Percentiles rank a stretch among this genome's conserved stretches.
Conservation (phyloP, 2,797 vertebrate genomes). For the Anisognathus igniventris region DNA sequence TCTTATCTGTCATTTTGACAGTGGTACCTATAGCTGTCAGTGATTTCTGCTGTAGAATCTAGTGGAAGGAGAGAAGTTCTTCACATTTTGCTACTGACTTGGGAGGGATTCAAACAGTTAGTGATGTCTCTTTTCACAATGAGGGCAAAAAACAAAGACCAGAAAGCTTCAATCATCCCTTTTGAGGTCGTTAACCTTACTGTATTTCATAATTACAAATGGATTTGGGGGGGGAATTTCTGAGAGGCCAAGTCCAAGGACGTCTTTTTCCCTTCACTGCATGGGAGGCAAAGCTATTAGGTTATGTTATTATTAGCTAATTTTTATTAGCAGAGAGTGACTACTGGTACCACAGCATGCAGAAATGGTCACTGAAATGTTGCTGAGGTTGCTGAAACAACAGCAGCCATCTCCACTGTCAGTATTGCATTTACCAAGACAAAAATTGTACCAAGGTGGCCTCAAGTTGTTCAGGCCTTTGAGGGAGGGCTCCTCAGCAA, state of each 20-base stretch:
- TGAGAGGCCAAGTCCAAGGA: neutral
- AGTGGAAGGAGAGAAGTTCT: neutral
- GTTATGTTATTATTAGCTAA: neutral
- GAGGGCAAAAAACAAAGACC: neutral
- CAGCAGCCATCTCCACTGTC: neutral
- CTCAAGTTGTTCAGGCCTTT: neutral
- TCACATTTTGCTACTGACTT: neutral
- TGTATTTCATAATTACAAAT: neutral
- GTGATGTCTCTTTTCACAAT: neutral
- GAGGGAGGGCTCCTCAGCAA: neutral
- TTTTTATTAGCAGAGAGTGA: neutral
- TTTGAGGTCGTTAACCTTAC: neutral
- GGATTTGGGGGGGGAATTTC: neutral
- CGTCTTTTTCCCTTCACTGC: neutral
- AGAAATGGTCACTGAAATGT: neutral
- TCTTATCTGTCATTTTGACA: neutral
- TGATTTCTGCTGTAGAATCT: neutral
- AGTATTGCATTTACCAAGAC: neutral
- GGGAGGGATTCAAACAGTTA: neutral
- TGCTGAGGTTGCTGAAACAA: neutral
- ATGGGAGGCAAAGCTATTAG: neutral
- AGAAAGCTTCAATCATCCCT: neutral
- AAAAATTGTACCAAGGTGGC: accelerated
- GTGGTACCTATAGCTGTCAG: neutral
- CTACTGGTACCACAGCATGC: neutral